phyloP scores from a whole-genome alignment of 2,888 invertebrate species.

The Dysmachus trigonus region DNA sequence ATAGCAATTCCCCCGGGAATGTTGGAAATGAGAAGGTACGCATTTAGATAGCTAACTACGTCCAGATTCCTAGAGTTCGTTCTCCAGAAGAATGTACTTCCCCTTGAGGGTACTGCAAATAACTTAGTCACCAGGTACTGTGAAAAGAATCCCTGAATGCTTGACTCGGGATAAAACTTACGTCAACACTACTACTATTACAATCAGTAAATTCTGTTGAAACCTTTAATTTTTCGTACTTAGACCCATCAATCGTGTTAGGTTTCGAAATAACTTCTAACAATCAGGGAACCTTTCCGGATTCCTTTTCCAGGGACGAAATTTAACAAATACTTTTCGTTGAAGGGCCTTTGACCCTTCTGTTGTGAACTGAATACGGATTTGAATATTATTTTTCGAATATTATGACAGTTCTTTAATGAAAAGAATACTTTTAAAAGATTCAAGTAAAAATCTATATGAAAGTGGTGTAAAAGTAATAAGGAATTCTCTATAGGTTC shows the following conservation, averaged over 20 bases:
- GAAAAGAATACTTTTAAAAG: too few relatives aligned
- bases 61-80: not conserved
- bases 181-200: too few relatives aligned
- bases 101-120: not conserved
- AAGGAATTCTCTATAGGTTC: too few relatives aligned
- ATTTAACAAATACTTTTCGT: too few relatives aligned
- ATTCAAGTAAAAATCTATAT: too few relatives aligned
- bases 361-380: too few relatives aligned
- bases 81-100: not conserved
- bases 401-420: too few relatives aligned
- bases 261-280: not conserved
- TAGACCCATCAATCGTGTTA: not conserved
- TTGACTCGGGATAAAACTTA: not conserved
- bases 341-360: too few relatives aligned
- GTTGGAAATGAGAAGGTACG: not conserved
- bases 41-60: not conserved
- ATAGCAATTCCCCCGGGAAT: not conserved
- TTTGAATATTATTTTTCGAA: too few relatives aligned
- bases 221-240: not conserved
- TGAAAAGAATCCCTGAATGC: not conserved
- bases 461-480: too few relatives aligned
- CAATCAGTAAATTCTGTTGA: not conserved
- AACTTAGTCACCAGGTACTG: not conserved
- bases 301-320: too few relatives aligned
- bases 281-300: too few relatives aligned